Percentiles rank a stretch among this genome's conserved stretches.
Conservation (phyloP, 2,113 vertebrate genomes). For the Clupea harengus region DNA sequence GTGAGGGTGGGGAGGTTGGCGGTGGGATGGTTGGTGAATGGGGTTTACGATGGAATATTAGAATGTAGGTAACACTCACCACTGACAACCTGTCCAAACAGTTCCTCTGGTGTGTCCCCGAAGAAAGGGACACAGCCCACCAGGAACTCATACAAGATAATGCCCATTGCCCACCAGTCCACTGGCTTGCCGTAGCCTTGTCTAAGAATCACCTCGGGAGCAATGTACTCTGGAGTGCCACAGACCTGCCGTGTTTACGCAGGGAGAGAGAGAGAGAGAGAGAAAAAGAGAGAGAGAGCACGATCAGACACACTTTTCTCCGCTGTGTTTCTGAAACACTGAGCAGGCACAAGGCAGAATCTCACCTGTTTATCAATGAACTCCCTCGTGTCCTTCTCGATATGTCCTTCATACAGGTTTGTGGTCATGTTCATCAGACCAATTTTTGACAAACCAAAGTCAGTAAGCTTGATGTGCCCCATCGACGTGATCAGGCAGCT, state of each 20-base stretch:
- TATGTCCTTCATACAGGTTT: conserved; percentile 92
- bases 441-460: conserved; percentile 93
- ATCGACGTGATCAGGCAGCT: conserved; percentile 94
- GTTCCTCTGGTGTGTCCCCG: conserved; percentile 91
- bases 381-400: conserved; percentile 91
- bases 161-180: conserved; percentile 97
- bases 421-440: conserved; percentile 98
- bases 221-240: conserved; percentile 95
- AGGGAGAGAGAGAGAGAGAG: background rate
- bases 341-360: background rate
- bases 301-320: background rate
- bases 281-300: background rate
- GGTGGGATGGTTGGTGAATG: background rate
- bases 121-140: conserved; percentile 96
- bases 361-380: conserved; percentile 93
- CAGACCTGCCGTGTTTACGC: conserved; percentile 81
- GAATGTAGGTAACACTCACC: conserved; percentile 68
- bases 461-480: conserved; percentile 95
- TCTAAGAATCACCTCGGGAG: conserved; percentile 90
- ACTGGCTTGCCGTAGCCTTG: conserved; percentile 94
- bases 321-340: background rate
- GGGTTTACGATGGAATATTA: background rate
- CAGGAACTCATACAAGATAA: conserved; percentile 91
- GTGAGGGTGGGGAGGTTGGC: background rate
- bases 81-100: conserved; percentile 93